These are phyloP conservation scores for Tigriopus californicus DNA, from an alignment of 2,888 invertebrate species.

Conservation along the genomic window DNA sequence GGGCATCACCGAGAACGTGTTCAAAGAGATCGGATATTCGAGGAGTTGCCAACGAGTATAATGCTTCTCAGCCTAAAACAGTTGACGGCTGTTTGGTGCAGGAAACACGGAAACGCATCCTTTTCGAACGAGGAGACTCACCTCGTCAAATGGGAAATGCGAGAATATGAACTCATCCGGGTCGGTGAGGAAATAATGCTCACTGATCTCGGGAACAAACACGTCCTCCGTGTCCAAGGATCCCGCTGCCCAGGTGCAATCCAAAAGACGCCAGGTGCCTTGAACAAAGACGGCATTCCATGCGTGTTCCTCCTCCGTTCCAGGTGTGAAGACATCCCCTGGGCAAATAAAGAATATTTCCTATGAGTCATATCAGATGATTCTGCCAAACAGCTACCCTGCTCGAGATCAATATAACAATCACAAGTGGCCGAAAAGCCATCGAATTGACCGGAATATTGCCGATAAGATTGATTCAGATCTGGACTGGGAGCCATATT, in stretches of 20 bases:
- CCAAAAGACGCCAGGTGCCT: slow-evolving; percentile 24
- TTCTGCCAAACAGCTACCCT: not conserved
- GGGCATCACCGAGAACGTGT: slow-evolving; percentile 30
- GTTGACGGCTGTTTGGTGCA: too few species aligned
- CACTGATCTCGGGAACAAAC: slow-evolving; percentile 18
- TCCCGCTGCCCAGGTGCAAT: slow-evolving; percentile 24
- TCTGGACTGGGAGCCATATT: too few species aligned
- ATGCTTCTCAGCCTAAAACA: not conserved
- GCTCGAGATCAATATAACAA: too few species aligned
- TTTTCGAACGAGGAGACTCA: too few species aligned
- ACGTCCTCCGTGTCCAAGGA: slow-evolving; percentile 4
- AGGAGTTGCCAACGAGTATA: slow-evolving; percentile 29
- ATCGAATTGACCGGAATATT: too few species aligned
- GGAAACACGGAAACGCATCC: too few species aligned
- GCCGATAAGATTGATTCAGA: too few species aligned
- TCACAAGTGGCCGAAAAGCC: too few species aligned
- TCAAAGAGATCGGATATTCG: slow-evolving; percentile 28
- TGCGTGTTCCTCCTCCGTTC: slow-evolving; percentile 18
- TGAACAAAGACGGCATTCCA: slow-evolving; percentile 25
- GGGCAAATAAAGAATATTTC: not conserved
- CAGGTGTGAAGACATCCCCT: not conserved
- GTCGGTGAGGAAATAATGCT: slow-evolving; percentile 25
- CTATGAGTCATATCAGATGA: not conserved
- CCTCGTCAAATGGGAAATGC: slow-evolving; percentile 24
- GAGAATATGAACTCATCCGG: slow-evolving; percentile 24